phyloP scores from a whole-genome alignment of 2,113 vertebrate species.

The Fulmarus glacialis region DNA sequence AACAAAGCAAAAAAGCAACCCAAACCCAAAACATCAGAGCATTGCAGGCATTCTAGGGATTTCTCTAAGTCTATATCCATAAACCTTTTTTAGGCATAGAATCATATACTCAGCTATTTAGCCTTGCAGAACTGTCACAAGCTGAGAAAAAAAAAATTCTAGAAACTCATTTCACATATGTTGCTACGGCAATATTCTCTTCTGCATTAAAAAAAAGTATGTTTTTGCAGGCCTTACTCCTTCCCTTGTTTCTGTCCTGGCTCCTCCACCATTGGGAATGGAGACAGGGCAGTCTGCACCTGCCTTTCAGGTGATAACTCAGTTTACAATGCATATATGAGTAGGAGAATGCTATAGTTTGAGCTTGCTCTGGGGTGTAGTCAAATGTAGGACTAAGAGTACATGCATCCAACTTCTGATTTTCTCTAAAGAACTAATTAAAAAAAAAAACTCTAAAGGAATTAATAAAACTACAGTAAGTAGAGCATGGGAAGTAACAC shows the following conservation, averaged over 20 bases:
- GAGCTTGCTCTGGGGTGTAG: neutral
- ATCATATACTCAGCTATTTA: neutral
- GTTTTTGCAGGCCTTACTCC: neutral
- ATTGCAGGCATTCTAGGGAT: neutral
- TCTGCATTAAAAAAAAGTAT: neutral
- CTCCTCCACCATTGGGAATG: neutral
- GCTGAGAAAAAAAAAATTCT: neutral
- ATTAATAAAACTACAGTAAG: neutral
- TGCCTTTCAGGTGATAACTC: neutral
- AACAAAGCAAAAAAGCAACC: neutral
- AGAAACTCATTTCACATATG: accelerated
- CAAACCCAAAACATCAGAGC: neutral
- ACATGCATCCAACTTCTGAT: neutral
- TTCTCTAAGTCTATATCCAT: neutral
- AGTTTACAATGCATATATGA: neutral
- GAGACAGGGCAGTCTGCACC: neutral
- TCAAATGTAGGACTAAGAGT: neutral
- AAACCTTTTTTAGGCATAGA: neutral
- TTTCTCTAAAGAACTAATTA: neutral
- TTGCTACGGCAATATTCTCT: neutral
- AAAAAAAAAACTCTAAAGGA: neutral
- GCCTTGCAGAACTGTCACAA: neutral
- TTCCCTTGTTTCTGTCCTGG: neutral
- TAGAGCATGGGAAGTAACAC: neutral
- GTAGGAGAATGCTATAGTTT: neutral